Percentiles rank a stretch among this genome's conserved stretches.
phyloP scores from a whole-genome alignment of 2,888 invertebrate genomes.

The Clepsis dumicolana region DNA sequence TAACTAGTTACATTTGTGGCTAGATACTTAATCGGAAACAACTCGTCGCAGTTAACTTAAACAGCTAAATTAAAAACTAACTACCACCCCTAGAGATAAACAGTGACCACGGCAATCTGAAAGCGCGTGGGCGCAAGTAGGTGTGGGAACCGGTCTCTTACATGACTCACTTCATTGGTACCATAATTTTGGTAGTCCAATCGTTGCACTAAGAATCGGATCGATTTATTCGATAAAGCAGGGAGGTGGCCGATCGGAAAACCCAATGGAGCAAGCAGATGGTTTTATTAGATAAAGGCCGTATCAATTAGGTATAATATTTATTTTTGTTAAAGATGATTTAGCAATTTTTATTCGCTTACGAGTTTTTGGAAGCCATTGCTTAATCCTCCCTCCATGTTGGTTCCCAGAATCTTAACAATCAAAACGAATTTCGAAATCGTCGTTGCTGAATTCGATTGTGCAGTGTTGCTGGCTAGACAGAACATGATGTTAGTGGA shows the following conservation, averaged over 20 bases:
- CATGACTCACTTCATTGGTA: conserved; percentile 66
- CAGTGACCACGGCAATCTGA: conserved; percentile 52
- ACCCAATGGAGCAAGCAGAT: conserved; percentile 13
- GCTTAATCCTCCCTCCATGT: conserved; percentile 13
- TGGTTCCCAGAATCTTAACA: conserved; percentile 54
- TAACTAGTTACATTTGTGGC: too few species aligned
- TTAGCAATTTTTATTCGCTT: not conserved
- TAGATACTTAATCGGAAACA: too few species aligned
- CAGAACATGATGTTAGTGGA: conserved; percentile 50
- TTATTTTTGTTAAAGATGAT: not conserved
- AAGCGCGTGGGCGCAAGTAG: conserved; percentile 68
- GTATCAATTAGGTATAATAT: not conserved
- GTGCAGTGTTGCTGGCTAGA: not conserved
- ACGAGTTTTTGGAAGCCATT: not conserved
- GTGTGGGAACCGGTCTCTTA: conserved; percentile 74
- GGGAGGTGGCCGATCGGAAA: conserved; percentile 20
- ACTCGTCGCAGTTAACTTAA: not conserved
- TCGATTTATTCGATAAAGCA: conserved; percentile 46
- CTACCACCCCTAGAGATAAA: conserved; percentile 54
- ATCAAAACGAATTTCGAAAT: conserved; percentile 57
- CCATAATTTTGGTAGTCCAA: conserved; percentile 61
- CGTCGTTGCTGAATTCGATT: conserved; percentile 57
- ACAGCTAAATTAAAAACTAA: not conserved
- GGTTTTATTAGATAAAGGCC: conserved; percentile 1
- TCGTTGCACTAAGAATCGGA: conserved; percentile 56